Base-by-base conservation (phyloP, 2,113 vertebrate species). In the Connochaetes taurinus region DNA sequence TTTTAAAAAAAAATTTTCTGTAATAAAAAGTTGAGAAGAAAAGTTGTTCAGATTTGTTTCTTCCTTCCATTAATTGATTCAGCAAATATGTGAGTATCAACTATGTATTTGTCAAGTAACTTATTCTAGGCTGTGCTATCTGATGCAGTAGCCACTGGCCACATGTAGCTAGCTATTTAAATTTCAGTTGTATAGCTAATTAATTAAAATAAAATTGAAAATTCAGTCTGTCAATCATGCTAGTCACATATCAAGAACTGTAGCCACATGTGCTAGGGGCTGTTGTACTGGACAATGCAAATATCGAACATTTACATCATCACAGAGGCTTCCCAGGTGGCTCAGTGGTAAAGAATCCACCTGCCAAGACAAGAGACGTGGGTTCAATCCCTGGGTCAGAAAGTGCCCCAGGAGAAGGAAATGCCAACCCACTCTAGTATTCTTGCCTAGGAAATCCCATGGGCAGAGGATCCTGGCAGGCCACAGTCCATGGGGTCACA, bases 41-140 rank as follows among this genome's bases (percentile, higher is more conserved):
- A 93, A 92, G 15, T 33, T 43, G 90, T 92, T 81, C 16, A 89
- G 36, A 31, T 96, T 87, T 97, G 25, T 97, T 87, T 97, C 25
- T 97, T 85, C 21, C 33, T 95, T 86, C 58, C n/a, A 53, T 67
- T 86, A 10, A 82, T 45, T 97, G 21, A 55, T n/a, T 85, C 31
- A 85, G 33, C 80, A 85, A 62, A 67, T 93, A 96, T 91, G 81
- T 90, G 40, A 23, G 16, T 80, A 67, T 47, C 57, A 80, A 23
- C 29, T 96, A 7, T 40, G 5, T 88, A 50, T 97, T 85, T 96
- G 55, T 90, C 64, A 4, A 90, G 36, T 90, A 62, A 95, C 53
- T 97, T 89, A 29, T 95, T 90, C 55, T 87, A 87, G 60, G 55
- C 31, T 82, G 7, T 91, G 47, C 58, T 50, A 8, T 83, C 64